Conservation (phyloP, 2,888 invertebrate species). For the Sphaerolaimus hirsutus region DNA sequence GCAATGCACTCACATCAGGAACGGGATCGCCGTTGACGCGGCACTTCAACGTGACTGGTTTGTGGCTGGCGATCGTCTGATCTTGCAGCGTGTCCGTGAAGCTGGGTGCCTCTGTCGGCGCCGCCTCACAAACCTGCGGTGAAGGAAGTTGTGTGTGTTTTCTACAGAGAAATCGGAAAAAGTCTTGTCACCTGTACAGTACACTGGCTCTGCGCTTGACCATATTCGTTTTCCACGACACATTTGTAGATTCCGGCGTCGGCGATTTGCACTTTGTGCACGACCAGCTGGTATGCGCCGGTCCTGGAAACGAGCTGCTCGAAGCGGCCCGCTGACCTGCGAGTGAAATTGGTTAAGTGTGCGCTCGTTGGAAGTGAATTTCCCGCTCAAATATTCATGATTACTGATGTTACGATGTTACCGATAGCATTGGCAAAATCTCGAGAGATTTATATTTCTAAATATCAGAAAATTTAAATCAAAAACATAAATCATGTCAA, state of each 20-base stretch:
- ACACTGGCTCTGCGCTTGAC: background rate
- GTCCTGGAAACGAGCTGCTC: slow-evolving; percentile 3
- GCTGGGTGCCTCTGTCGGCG: slow-evolving; percentile 9
- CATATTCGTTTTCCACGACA: slow-evolving; percentile 4
- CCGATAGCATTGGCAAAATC: too few relatives aligned
- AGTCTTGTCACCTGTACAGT: too few relatives aligned
- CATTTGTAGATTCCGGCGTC: slow-evolving; percentile 12
- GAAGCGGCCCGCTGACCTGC: slow-evolving; percentile 3
- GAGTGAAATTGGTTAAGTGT: background rate
- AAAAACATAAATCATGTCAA: too few relatives aligned
- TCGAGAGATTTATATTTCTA: too few relatives aligned
- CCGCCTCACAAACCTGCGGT: slow-evolving; percentile 12
- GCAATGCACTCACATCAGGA: slow-evolving; percentile 20
- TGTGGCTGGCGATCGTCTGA: slow-evolving; percentile 11
- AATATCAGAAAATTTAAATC: too few relatives aligned
- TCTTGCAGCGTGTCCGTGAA: slow-evolving; percentile 10
- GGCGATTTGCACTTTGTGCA: slow-evolving; percentile 9
- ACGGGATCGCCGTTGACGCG: slow-evolving; percentile 26
- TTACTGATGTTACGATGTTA: too few relatives aligned
- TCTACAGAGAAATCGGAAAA: too few relatives aligned
- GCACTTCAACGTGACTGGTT: slow-evolving; percentile 25
- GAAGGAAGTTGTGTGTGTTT: too few relatives aligned
- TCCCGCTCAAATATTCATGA: too few relatives aligned
- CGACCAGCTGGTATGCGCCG: slow-evolving; percentile 5
- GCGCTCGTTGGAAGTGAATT: too few relatives aligned